Percentiles rank a stretch among this genome's conserved stretches.
phyloP scores from a whole-genome alignment of 2,797 vertebrate genomes.

The Pantherophis vulpinus region DNA sequence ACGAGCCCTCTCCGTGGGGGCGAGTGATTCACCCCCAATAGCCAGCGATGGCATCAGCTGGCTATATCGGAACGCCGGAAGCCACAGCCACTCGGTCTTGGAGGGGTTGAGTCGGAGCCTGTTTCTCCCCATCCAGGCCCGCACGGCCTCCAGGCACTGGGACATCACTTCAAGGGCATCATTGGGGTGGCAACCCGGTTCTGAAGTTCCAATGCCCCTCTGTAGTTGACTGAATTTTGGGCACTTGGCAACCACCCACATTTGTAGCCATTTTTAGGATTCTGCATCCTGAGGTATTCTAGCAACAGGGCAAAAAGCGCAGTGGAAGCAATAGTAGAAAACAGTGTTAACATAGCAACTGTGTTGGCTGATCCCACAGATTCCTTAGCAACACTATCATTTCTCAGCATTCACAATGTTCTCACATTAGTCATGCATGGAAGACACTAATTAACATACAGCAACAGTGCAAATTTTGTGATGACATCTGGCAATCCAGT shows the following conservation, averaged over 20 bases:
- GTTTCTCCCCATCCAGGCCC: too few species aligned
- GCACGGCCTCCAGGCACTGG: too few species aligned
- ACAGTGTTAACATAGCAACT: not conserved
- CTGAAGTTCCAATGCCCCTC: not conserved
- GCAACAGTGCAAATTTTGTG: not conserved
- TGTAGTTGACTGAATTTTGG: not conserved
- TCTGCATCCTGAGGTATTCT: not conserved
- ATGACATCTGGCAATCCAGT: not conserved
- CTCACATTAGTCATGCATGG: not conserved
- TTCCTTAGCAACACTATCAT: not conserved
- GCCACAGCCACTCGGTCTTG: too few species aligned
- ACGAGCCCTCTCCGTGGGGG: too few species aligned
- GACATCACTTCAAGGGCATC: too few species aligned
- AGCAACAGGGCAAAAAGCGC: not conserved
- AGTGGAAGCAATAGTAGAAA: not conserved
- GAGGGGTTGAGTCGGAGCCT: too few species aligned
- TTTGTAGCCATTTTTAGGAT: not conserved
- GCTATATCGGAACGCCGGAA: too few species aligned
- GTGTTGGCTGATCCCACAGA: not conserved
- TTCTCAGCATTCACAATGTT: not conserved
- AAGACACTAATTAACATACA: not conserved
- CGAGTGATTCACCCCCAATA: too few species aligned
- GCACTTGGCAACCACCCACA: not conserved
- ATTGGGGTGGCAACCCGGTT: too few species aligned
- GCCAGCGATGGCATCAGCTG: too few species aligned